phyloP scores from a whole-genome alignment of 2,797 vertebrate genomes.

The Paratrypauchen microcephalus region DNA sequence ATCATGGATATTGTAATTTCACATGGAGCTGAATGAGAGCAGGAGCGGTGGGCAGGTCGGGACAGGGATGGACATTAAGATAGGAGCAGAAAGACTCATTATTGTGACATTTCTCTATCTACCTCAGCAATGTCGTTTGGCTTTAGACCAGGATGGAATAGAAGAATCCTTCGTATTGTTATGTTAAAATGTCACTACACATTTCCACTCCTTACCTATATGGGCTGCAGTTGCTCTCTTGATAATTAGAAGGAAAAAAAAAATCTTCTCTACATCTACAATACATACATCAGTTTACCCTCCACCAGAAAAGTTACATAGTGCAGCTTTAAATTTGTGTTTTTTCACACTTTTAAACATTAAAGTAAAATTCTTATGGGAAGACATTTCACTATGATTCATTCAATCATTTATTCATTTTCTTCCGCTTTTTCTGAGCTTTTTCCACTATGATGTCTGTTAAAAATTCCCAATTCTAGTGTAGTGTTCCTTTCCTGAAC shows the following conservation, averaged over 20 bases:
- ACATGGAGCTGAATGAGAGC: slow-evolving; percentile 38
- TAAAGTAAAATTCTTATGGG: neutral
- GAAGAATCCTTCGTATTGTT: slow-evolving; percentile 26
- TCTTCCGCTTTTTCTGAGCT: too few relatives aligned
- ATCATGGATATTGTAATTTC: slow-evolving; percentile 73
- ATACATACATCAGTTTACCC: too few relatives aligned
- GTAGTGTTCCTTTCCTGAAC: too few relatives aligned
- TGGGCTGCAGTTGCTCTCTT: neutral
- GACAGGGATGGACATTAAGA: slow-evolving; percentile 56
- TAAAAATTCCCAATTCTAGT: neutral
- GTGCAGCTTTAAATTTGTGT: neutral
- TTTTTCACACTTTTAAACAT: neutral
- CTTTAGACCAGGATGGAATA: slow-evolving; percentile 59
- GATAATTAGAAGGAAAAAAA: neutral
- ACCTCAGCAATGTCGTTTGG: slow-evolving; percentile 19
- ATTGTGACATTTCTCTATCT: slow-evolving; percentile 64
- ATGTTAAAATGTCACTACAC: neutral
- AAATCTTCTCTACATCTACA: neutral
- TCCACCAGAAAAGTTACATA: neutral
- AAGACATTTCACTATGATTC: neutral
- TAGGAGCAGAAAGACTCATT: slow-evolving; percentile 56
- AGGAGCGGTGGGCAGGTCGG: slow-evolving; percentile 32
- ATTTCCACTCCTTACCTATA: neutral
- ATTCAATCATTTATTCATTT: too few relatives aligned
- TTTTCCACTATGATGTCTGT: neutral